Percentiles rank a stretch among this genome's conserved stretches.
Conservation (phyloP, 2,797 vertebrate genomes). For the Hipposideros larvatus region DNA sequence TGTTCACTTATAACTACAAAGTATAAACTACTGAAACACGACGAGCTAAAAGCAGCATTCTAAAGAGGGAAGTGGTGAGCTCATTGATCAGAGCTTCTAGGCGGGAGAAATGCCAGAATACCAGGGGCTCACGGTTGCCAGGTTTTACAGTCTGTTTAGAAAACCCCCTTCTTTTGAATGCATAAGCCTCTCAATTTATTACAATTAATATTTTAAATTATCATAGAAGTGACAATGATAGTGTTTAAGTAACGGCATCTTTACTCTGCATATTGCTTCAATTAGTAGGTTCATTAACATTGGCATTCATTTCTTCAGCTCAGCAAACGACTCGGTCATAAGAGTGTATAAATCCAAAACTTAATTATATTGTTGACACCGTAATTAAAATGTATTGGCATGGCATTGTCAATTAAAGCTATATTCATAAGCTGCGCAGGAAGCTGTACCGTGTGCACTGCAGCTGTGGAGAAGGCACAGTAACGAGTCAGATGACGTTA, state of each 20-base stretch:
- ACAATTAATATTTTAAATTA: constrained; percentile 58
- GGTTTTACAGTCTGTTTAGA: background rate
- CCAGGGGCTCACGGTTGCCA: background rate
- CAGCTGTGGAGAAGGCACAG: background rate
- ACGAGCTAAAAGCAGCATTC: background rate
- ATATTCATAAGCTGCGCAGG: constrained; percentile 67
- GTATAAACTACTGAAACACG: background rate
- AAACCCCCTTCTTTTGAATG: background rate
- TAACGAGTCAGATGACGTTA: constrained; percentile 24
- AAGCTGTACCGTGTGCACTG: background rate
- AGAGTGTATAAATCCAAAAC: constrained; percentile 82
- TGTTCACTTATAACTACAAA: constrained; percentile 4
- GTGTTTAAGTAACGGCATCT: constrained; percentile 77
- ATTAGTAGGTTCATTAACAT: constrained; percentile 86
- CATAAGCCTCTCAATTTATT: constrained; percentile 28
- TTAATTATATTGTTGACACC: constrained; percentile 86
- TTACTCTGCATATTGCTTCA: constrained; percentile 80
- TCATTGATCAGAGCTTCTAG: background rate
- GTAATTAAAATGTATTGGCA: constrained; percentile 87
- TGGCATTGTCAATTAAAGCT: constrained; percentile 84
- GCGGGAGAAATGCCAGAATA: background rate
- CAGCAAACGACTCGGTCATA: constrained; percentile 78
- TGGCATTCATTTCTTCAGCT: constrained; percentile 82
- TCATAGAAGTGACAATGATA: background rate
- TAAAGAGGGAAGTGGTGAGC: background rate